Conservation (phyloP, 2,888 invertebrate genomes). For the Pollenia amentaria region DNA sequence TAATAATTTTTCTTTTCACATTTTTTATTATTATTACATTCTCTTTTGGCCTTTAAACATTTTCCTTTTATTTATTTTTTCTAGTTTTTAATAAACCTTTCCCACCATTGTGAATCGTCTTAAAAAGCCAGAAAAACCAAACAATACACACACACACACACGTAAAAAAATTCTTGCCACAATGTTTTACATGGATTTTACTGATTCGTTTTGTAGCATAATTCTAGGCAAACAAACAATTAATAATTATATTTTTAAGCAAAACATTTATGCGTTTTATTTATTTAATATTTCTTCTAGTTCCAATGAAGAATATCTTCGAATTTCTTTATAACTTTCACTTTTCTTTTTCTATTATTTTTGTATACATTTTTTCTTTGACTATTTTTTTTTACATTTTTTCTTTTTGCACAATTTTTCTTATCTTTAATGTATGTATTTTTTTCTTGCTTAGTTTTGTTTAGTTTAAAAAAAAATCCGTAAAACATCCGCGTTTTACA, state of each 20-base stretch:
- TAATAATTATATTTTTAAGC: constrained; percentile 14
- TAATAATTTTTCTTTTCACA: background rate
- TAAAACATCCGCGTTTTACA: constrained; percentile 66
- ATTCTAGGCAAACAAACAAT: background rate
- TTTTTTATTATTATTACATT: constrained; percentile 36
- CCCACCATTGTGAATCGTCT: constrained; percentile 60
- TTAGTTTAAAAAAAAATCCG: constrained; percentile 14
- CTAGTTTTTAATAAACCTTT: constrained; percentile 43
- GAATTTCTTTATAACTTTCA: constrained; percentile 46
- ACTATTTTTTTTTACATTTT: constrained; percentile 5
- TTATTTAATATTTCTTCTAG: background rate
- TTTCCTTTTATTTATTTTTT: background rate
- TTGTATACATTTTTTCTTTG: constrained; percentile 10
- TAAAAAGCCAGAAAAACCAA: background rate
- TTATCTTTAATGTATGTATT: constrained; percentile 33
- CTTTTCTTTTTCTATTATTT: constrained; percentile 27
- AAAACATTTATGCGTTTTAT: constrained; percentile 19
- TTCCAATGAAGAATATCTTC: background rate
- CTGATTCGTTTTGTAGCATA: background rate
- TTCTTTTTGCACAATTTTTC: constrained; percentile 38
- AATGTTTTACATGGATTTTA: constrained; percentile 6
- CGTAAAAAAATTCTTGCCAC: constrained; percentile 36
- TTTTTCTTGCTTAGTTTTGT: constrained; percentile 13
- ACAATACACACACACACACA: constrained; percentile 12
- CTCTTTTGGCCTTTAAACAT: constrained; percentile 49